Evolutionary conservation across 2,888 invertebrate genomes (phyloP).

Genomic region (Eurois occulta): DNA sequence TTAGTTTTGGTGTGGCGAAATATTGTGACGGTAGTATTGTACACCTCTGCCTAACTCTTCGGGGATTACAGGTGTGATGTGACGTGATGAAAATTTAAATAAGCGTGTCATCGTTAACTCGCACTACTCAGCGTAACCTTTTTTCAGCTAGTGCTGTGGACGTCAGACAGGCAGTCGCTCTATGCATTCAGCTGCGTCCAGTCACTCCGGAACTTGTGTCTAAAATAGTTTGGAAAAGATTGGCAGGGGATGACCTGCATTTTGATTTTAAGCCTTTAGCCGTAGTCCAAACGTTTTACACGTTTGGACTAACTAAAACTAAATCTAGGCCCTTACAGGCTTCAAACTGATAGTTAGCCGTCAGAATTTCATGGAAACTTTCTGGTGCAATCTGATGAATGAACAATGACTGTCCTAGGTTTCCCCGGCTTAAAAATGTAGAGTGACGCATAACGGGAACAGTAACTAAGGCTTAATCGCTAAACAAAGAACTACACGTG

Average conservation of each 20-base stretch:
- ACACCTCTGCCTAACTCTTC: no score
- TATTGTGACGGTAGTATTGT: no score
- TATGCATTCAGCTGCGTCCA: not conserved
- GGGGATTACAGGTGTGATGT: no score
- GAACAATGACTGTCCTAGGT: not conserved
- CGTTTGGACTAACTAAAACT: no score
- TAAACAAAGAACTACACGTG: not conserved
- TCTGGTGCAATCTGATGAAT: not conserved
- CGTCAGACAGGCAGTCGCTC: not conserved
- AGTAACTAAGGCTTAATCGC: not conserved
- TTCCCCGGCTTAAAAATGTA: not conserved
- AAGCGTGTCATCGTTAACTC: not conserved
- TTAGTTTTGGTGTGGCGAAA: no score
- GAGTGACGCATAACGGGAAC: not conserved
- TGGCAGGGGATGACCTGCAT: not conserved
- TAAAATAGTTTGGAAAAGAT: not conserved
- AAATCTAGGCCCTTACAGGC: not conserved
- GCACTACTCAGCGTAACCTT: not conserved
- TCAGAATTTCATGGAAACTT: not conserved
- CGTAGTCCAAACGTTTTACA: no score
- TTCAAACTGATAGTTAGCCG: not conserved
- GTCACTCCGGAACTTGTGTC: not conserved
- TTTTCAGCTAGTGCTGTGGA: not conserved
- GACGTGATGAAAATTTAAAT: no score
- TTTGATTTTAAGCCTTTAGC: not conserved